phyloP scores from a whole-genome alignment of 2,797 vertebrate genomes.

The Takifugu rubripes region DNA sequence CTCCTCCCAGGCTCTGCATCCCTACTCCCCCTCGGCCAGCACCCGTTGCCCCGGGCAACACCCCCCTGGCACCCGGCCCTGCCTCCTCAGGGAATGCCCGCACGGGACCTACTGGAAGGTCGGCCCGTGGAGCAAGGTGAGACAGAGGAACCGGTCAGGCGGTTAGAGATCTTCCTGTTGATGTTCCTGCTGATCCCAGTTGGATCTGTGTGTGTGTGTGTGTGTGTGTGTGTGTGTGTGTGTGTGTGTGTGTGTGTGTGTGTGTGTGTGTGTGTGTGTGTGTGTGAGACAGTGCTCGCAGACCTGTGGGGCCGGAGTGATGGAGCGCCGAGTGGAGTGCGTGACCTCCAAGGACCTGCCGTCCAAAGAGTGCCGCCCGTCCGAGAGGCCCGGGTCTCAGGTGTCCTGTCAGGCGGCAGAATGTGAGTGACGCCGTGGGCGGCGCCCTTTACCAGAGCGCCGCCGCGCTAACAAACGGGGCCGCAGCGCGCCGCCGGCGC shows the following conservation, averaged over 20 bases:
- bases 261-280: slow-evolving; percentile 23
- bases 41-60: slow-evolving; percentile 73
- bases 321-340: slow-evolving; percentile 84
- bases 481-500: too few species aligned
- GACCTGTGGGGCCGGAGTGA: slow-evolving; percentile 85
- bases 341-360: slow-evolving; percentile 72
- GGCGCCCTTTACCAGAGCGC: too few species aligned
- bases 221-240: background rate
- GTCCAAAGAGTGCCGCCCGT: slow-evolving; percentile 81
- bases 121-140: slow-evolving; percentile 84
- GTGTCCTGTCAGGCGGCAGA: slow-evolving; percentile 79
- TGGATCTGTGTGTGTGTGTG: background rate
- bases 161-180: slow-evolving; percentile 1
- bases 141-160: slow-evolving; percentile 19
- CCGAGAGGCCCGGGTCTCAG: slow-evolving; percentile 80
- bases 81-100: slow-evolving; percentile 76
- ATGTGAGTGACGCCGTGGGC: slow-evolving; percentile 76
- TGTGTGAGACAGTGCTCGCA: slow-evolving; percentile 83
- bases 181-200: slow-evolving; percentile 2
- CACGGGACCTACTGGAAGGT: slow-evolving; percentile 80
- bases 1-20: slow-evolving; percentile 54
- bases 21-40: slow-evolving; percentile 59
- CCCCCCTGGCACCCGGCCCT: slow-evolving; percentile 70
- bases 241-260: slow-evolving; percentile 27
- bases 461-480: too few species aligned